Evolutionary conservation across 2,888 invertebrate species (phyloP).

Genomic region (Synergus gifuensis): DNA sequence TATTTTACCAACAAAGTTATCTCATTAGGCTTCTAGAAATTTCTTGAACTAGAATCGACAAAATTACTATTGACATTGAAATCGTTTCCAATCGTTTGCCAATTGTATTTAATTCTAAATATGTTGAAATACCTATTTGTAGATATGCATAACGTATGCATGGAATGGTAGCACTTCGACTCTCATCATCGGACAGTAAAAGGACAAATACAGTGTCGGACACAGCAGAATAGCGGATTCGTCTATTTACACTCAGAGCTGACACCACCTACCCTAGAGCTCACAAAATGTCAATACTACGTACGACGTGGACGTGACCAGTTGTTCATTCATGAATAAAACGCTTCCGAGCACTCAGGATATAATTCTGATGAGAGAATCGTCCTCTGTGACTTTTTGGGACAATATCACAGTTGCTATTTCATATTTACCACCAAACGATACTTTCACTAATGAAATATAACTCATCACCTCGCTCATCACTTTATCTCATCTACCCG

Average conservation of each 20-base stretch:
- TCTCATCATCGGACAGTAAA: slow-evolving; percentile 46
- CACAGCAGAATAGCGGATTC: slow-evolving; percentile 53
- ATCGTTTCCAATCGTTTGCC: too few relatives aligned
- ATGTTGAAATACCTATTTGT: not conserved
- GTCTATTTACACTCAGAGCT: slow-evolving; percentile 47
- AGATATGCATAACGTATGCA: not conserved
- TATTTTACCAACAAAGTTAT: too few relatives aligned
- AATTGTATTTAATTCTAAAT: too few relatives aligned
- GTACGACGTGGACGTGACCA: slow-evolving; percentile 58
- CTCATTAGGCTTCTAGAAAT: too few relatives aligned
- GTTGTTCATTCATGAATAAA: slow-evolving; percentile 54
- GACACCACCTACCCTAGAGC: slow-evolving; percentile 40
- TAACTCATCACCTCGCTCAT: slow-evolving; percentile 58
- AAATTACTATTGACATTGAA: too few relatives aligned
- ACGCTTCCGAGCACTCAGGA: slow-evolving; percentile 50
- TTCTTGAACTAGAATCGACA: too few relatives aligned
- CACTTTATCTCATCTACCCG: slow-evolving; percentile 58
- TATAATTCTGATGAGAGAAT: slow-evolving; percentile 59
- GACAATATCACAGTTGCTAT: slow-evolving; percentile 62
- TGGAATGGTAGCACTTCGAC: slow-evolving; percentile 30
- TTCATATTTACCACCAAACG: slow-evolving; percentile 59
- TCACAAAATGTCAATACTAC: slow-evolving; percentile 57
- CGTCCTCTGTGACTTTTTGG: slow-evolving; percentile 59
- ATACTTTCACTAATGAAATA: slow-evolving; percentile 53
- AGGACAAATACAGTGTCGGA: slow-evolving; percentile 51